Evolutionary conservation across 1,140 invertebrate species (phyloP).

Genomic region (Eriosoma lanigerum): DNA sequence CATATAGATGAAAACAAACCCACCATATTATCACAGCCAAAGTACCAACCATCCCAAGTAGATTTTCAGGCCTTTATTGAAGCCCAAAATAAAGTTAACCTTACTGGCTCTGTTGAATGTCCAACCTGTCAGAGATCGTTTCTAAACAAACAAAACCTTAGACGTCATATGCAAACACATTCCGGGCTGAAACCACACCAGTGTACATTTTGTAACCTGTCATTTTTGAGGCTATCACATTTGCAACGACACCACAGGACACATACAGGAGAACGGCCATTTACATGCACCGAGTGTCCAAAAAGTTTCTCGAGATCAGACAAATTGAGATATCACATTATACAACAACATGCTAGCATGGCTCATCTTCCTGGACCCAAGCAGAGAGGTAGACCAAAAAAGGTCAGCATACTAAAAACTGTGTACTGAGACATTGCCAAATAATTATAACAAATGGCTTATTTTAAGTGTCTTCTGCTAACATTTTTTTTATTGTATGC

Average conservation of each 20-base stretch:
- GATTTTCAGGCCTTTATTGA: slow-evolving; percentile 36
- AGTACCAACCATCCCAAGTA: slow-evolving; percentile 25
- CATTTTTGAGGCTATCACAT: slow-evolving; percentile 59
- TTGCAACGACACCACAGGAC: slow-evolving; percentile 60
- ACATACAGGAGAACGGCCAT: slow-evolving; percentile 59
- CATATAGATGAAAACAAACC: slow-evolving; percentile 36
- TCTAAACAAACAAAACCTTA: slow-evolving; percentile 55
- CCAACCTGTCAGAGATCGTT: slow-evolving; percentile 55
- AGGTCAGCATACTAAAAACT: slow-evolving; percentile 52
- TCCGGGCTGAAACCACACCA: slow-evolving; percentile 58
- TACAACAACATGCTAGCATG: slow-evolving; percentile 54
- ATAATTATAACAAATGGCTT: background rate
- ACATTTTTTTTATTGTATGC: slow-evolving; percentile 37
- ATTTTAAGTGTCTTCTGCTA: background rate
- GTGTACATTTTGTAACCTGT: slow-evolving; percentile 60
- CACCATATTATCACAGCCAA: slow-evolving; percentile 36
- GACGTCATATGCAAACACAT: slow-evolving; percentile 58
- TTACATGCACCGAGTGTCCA: slow-evolving; percentile 55
- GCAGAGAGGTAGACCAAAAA: slow-evolving; percentile 54
- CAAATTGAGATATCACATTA: slow-evolving; percentile 56
- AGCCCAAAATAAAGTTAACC: slow-evolving; percentile 21
- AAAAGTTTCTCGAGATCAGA: slow-evolving; percentile 56
- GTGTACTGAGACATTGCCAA: background rate
- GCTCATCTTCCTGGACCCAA: slow-evolving; percentile 42
- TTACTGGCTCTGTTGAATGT: slow-evolving; percentile 53